A percentile compares a stretch with the other conserved stretches of the same genome.
Conservation (phyloP, 2,797 vertebrate genomes). For the Myiotriccus ornatus region DNA sequence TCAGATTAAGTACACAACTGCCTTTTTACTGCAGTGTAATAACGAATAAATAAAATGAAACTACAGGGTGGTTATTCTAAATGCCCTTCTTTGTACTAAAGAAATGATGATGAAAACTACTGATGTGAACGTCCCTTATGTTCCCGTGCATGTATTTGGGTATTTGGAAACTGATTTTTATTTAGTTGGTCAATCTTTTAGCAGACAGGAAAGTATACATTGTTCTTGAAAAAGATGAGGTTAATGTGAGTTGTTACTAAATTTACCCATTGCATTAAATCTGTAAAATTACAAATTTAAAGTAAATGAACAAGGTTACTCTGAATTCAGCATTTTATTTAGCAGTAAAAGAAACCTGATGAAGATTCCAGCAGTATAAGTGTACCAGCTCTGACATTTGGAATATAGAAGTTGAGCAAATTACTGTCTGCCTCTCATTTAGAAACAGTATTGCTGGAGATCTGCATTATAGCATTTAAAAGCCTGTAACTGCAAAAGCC, state of each 20-base stretch:
- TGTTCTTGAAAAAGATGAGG: background rate
- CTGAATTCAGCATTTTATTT: background rate
- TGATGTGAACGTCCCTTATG: background rate
- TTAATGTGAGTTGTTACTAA: background rate
- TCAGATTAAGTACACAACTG: slow-evolving; percentile 14
- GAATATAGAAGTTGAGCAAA: background rate
- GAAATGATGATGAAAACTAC: background rate
- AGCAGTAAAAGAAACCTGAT: background rate
- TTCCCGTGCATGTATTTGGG: background rate
- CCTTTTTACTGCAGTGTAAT: background rate
- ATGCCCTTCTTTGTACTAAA: background rate
- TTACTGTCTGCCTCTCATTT: background rate
- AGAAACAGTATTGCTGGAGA: background rate
- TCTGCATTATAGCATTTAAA: background rate
- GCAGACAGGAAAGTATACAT: background rate
- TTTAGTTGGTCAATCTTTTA: background rate
- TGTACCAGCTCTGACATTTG: background rate
- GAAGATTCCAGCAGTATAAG: background rate
- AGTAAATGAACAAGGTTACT: background rate
- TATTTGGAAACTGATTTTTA: background rate
- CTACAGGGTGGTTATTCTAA: background rate
- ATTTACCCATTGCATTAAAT: background rate
- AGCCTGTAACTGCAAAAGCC: background rate
- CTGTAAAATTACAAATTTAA: background rate
- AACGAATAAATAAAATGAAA: background rate